Evolutionary conservation across 2,888 invertebrate genomes (phyloP).

Genomic region (Acanthosoma haemorrhoidale): DNA sequence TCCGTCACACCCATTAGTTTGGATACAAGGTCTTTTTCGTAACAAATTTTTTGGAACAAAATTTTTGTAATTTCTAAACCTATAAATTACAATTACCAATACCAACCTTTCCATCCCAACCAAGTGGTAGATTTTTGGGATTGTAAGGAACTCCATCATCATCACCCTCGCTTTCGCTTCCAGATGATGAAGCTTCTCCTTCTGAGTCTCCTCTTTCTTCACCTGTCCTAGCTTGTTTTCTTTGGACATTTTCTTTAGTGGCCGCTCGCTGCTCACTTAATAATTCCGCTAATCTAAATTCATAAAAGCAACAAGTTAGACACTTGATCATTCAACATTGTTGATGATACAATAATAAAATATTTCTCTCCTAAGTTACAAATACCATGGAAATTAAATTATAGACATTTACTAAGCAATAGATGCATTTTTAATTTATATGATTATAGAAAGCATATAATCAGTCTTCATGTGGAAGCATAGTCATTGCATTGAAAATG

Average conservation of each 20-base stretch:
- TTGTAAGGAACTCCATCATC: slow-evolving; percentile 94
- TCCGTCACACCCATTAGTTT: too few relatives aligned
- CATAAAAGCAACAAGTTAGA: too few relatives aligned
- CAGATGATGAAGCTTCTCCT: slow-evolving; percentile 75
- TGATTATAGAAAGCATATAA: not conserved
- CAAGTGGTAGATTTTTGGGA: slow-evolving; percentile 97
- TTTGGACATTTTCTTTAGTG: slow-evolving; percentile 96
- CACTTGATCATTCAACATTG: too few relatives aligned
- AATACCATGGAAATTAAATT: not conserved
- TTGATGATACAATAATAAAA: too few relatives aligned
- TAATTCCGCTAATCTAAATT: slow-evolving; percentile 66
- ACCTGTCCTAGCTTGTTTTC: slow-evolving; percentile 93
- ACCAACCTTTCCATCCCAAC: slow-evolving; percentile 92
- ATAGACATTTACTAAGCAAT: not conserved
- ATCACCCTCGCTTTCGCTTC: slow-evolving; percentile 73
- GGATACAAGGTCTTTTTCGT: too few relatives aligned
- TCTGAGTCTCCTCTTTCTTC: slow-evolving; percentile 90
- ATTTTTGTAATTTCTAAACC: not conserved
- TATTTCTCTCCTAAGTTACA: slow-evolving; percentile 3
- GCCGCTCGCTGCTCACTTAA: slow-evolving; percentile 79
- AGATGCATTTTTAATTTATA: not conserved
- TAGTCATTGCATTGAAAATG: not conserved
- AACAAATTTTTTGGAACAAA: too few relatives aligned
- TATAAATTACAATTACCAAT: not conserved
- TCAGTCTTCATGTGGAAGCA: too few relatives aligned